Percentiles rank a stretch among this genome's conserved stretches.
Conservation (phyloP, 2,888 invertebrate genomes). For the Resseliella maxima region DNA sequence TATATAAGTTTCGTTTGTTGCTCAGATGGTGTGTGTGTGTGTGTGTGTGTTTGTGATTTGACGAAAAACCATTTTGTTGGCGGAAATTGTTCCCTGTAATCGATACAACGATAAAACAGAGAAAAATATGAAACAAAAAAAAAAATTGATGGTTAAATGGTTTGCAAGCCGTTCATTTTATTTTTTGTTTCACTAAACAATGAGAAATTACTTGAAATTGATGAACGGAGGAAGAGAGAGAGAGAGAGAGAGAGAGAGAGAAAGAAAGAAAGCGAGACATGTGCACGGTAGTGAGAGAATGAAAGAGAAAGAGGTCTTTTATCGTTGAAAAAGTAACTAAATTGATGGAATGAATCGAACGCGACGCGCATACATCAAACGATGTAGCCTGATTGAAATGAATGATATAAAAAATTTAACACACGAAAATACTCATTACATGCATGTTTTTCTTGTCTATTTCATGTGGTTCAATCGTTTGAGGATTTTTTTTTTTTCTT, state of each 20-base stretch:
- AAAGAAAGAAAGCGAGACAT: too few relatives aligned
- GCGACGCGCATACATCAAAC: not conserved
- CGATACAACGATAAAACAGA: not conserved
- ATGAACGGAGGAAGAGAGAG: not conserved
- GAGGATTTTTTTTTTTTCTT: not conserved
- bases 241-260: not conserved
- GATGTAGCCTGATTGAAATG: not conserved
- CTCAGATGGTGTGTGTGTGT: not conserved
- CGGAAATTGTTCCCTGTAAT: not conserved
- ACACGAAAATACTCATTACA: conserved; percentile 35
- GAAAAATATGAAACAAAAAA: too few relatives aligned
- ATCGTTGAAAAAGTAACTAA: too few relatives aligned
- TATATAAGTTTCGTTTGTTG: not conserved
- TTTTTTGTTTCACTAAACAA: not conserved
- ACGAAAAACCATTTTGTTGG: not conserved
- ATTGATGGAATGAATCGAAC: not conserved
- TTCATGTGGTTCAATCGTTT: not conserved
- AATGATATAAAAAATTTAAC: conserved; percentile 29
- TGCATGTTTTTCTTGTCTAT: not conserved
- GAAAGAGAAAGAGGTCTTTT: too few relatives aligned
- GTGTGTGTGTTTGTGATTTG: too few relatives aligned
- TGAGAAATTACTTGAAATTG: conserved; percentile 10
- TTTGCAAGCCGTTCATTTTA: not conserved
- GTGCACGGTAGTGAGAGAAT: too few relatives aligned
- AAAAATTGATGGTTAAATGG: not conserved